Evolutionary conservation across 2,797 vertebrate genomes (phyloP).

Genomic region (Otolemur crassicaudatus): DNA sequence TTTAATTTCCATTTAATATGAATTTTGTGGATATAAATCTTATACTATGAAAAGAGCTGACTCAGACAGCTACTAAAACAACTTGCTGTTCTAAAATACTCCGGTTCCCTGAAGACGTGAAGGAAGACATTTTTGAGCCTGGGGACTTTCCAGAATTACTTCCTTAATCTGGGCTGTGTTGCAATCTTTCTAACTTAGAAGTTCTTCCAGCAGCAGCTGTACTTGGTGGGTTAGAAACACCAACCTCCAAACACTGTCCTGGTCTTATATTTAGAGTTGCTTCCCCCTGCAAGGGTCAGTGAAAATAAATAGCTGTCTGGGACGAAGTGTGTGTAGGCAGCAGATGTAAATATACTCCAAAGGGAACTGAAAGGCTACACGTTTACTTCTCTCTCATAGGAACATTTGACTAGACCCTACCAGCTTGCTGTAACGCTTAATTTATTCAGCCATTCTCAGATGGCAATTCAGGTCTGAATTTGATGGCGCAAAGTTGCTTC

Average conservation of each 20-base stretch:
- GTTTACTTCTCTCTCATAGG: not conserved
- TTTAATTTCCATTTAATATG: not conserved
- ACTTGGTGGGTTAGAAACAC: not conserved
- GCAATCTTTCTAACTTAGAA: not conserved
- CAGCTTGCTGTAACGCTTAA: not conserved
- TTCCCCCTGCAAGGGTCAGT: not conserved
- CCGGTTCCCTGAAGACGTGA: not conserved
- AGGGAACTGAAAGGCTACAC: not conserved
- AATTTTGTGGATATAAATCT: not conserved
- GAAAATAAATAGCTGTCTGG: not conserved
- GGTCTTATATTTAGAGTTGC: not conserved
- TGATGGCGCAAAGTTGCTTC: not conserved
- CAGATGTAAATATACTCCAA: not conserved
- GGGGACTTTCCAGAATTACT: not conserved
- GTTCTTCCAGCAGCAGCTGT: not conserved
- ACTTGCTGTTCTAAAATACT: not conserved
- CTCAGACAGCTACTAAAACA: not conserved
- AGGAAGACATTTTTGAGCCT: not conserved
- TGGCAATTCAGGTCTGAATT: not conserved
- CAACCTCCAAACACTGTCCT: not conserved
- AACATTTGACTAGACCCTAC: not conserved
- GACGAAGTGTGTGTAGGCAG: not conserved
- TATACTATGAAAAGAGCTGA: not conserved
- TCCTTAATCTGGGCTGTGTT: not conserved
- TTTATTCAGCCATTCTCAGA: not conserved